Evolutionary conservation across 2,113 vertebrate species (phyloP).

Genomic region (Oreochromis spilurus): DNA sequence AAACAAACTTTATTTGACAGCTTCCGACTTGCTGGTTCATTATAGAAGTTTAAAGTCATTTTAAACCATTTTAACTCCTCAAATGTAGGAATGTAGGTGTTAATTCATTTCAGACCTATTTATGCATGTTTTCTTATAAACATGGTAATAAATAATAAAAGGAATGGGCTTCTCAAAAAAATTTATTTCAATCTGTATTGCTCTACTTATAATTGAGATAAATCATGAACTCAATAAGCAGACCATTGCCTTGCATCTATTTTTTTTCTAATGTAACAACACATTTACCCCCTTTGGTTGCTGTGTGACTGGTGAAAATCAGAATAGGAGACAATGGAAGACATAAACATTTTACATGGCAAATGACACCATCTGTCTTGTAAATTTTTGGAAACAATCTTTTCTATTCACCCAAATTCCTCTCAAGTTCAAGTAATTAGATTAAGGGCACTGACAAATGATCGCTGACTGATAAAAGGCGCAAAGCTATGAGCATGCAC

Average conservation of each 20-base stretch:
- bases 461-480: conserved; percentile 18
- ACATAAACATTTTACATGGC: background rate
- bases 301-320: background rate
- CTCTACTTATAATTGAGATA: background rate
- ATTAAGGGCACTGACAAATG: conserved; percentile 25
- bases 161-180: background rate
- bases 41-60: background rate
- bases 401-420: background rate
- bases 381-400: background rate
- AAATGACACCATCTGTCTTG: background rate
- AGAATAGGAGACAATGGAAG: background rate
- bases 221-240: background rate
- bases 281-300: background rate
- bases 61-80: background rate
- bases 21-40: background rate
- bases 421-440: conserved; percentile 24
- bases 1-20: background rate
- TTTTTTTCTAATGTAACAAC: background rate
- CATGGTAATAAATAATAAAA: background rate
- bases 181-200: background rate
- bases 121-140: background rate
- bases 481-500: background rate
- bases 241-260: background rate
- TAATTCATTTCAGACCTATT: background rate
- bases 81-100: background rate